phyloP scores from a whole-genome alignment of 2,113 vertebrate genomes.

The Salvelinus alpinus region DNA sequence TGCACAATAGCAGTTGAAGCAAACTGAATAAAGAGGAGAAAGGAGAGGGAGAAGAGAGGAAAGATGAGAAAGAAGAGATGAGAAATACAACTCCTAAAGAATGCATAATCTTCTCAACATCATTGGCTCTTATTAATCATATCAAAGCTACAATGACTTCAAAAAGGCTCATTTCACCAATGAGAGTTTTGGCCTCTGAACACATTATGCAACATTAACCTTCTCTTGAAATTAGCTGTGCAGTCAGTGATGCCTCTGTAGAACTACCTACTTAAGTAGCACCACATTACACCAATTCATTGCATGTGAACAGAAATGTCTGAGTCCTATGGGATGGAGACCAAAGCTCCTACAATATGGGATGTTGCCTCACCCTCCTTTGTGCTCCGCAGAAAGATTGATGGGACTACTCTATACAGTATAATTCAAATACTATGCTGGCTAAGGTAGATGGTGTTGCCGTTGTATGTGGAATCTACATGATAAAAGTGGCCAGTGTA shows the following conservation, averaged over 20 bases:
- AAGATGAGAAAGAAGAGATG: neutral
- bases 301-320: too few species aligned
- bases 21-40: neutral
- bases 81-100: neutral
- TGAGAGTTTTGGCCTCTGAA: slow-evolving; percentile 12
- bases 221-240: neutral
- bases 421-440: too few species aligned
- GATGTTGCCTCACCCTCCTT: too few species aligned
- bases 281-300: too few species aligned
- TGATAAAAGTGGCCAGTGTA: neutral
- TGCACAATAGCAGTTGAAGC: too few species aligned
- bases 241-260: neutral
- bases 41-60: too few species aligned
- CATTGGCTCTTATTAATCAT: neutral
- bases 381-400: too few species aligned
- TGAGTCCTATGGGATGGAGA: too few species aligned
- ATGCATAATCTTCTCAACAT: neutral
- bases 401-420: too few species aligned
- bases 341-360: too few species aligned
- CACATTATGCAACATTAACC: neutral
- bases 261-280: too few species aligned
- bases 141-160: neutral
- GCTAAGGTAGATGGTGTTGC: neutral
- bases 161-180: neutral
- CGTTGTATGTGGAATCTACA: slow-evolving; percentile 13